Evolutionary conservation across 1,140 invertebrate species (phyloP), one percentile per base, ranked within the genome.

Genomic region (Aphis gossypii): DNA sequence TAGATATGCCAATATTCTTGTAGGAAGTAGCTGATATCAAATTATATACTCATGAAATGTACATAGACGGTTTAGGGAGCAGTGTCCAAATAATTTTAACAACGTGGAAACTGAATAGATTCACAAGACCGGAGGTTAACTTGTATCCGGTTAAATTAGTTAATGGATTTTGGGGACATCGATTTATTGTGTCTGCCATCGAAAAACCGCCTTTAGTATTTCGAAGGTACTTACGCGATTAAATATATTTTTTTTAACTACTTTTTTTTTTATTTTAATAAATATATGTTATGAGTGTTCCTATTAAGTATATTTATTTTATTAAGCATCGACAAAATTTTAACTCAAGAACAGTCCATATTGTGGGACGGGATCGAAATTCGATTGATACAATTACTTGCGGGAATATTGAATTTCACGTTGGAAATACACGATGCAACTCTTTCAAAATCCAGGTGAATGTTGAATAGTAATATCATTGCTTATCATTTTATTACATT

Each of bases 151-250:
- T 94, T 7, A 97, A 97, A 95, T 96, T 97, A 94, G 95, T 94
- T 0, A 88, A 95, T 41, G 97, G 97, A 23, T 97, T 97, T 94
- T 96, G 96, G 51, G 97, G 97, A n/a, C 97, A 97, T 94, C 96
- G 97, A 86, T 97, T 97, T 94, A 95, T 96, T 68, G 96, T 97
- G 7, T 95, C 97, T 23, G 96, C 96, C 8, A 96, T 96, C 25
- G 95, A 97, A 95, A 96, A 97, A 94, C 97, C 97, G 38, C 97
- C 97, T 0, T 97, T 96, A 95, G 96, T 97, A 25, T 96, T 97
- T 94, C 96, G 96, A 95, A 96, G 95, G 96, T 96, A 93, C n/a
- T 23, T 44, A 23, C 25, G 6, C 18, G 41, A 7, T 46, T 86
- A 86, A 46, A 11, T 30, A 25, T 30, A 46, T 88, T 35, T 51